These are phyloP conservation scores for Hanleya hanleyi DNA, from an alignment of 2,888 invertebrate genomes.

Conservation along the genomic window DNA sequence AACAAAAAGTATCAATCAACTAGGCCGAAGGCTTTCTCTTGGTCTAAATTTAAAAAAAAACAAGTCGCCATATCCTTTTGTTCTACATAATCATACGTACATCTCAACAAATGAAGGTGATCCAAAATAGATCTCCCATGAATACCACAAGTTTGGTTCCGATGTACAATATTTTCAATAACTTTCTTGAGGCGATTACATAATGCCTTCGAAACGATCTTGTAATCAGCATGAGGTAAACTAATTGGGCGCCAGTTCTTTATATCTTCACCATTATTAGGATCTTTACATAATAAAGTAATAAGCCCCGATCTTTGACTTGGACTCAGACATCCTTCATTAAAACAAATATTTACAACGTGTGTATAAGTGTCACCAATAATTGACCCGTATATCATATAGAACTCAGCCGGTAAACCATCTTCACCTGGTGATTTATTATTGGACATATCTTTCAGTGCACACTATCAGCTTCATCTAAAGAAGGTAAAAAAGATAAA, in stretches of 20 bases:
- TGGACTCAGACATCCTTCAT: not conserved
- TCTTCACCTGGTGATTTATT: too few species aligned
- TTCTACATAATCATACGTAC: conserved; percentile 39
- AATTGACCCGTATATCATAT: too few species aligned
- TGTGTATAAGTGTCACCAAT: too few species aligned
- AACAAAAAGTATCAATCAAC: conserved; percentile 39
- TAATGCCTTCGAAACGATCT: too few species aligned
- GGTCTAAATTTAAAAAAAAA: conserved; percentile 43
- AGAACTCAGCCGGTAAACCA: too few species aligned
- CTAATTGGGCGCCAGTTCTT: too few species aligned
- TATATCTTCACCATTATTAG: not conserved
- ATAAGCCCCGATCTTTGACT: not conserved
- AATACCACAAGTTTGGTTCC: conserved; percentile 41
- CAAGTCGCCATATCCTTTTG: conserved; percentile 33
- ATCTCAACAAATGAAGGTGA: conserved; percentile 37
- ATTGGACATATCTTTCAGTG: too few species aligned
- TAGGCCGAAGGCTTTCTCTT: conserved; percentile 48
- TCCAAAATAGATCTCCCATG: conserved; percentile 42
- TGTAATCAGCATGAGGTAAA: too few species aligned
- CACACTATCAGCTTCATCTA: too few species aligned
- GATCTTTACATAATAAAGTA: too few species aligned
- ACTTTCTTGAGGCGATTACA: too few species aligned
- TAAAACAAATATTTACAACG: not conserved
- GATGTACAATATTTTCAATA: too few species aligned
- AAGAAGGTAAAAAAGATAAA: not conserved